Conservation (phyloP, 2,888 invertebrate genomes). For the Bembecia ichneumoniformis region DNA sequence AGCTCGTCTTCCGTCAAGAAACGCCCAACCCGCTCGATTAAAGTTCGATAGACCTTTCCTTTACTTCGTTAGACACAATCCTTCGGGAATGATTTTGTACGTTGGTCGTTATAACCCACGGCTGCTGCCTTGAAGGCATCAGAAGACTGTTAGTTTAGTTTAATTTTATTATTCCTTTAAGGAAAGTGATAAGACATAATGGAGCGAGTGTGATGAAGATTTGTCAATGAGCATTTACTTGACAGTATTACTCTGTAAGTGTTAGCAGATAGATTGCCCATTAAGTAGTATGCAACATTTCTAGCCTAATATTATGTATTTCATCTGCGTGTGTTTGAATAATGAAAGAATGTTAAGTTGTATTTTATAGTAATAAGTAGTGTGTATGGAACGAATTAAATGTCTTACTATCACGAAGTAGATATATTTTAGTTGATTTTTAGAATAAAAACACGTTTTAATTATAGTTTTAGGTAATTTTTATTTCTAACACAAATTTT, state of each 20-base stretch:
- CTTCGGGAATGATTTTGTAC: slow-evolving; percentile 90
- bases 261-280: slow-evolving; percentile 34
- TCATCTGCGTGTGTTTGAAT: slow-evolving; percentile 43
- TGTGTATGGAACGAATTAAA: slow-evolving; percentile 3
- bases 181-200: slow-evolving; percentile 56
- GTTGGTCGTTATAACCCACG: slow-evolving; percentile 91
- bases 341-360: slow-evolving; percentile 25
- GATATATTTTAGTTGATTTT: slow-evolving; percentile 6
- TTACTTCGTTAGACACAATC: slow-evolving; percentile 91
- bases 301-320: slow-evolving; percentile 22
- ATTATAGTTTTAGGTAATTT: slow-evolving; percentile 1
- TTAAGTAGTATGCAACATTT: slow-evolving; percentile 8
- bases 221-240: slow-evolving; percentile 58
- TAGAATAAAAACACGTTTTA: slow-evolving; percentile 10
- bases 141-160: slow-evolving; percentile 66
- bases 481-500: neutral
- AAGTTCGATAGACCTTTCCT: slow-evolving; percentile 90
- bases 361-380: slow-evolving; percentile 26
- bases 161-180: slow-evolving; percentile 59
- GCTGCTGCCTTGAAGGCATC: slow-evolving; percentile 76
- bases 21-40: slow-evolving; percentile 76
- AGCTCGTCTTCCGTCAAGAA: slow-evolving; percentile 78
- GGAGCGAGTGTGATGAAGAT: slow-evolving; percentile 50
- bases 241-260: slow-evolving; percentile 62
- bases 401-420: slow-evolving; percentile 3